Conservation (phyloP, 1,140 invertebrate species). For the Probaryconus sp. region DNA sequence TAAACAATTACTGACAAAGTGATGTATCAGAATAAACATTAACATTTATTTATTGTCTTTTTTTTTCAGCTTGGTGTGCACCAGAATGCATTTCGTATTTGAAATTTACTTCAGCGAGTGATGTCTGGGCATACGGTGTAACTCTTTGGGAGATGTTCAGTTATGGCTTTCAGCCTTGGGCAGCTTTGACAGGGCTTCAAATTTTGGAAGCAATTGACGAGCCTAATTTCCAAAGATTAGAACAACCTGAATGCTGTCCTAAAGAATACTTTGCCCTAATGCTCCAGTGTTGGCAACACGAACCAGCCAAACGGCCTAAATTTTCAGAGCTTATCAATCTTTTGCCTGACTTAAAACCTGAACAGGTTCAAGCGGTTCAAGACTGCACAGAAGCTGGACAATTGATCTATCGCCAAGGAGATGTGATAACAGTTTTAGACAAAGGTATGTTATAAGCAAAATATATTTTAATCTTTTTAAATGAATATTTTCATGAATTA, state of each 20-base stretch:
- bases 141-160: conserved; percentile 99
- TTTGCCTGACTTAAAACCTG: conserved; percentile 92
- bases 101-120: conserved; percentile 96
- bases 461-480: no score
- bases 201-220: conserved; percentile 97
- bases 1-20: no score
- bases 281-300: conserved; percentile 97
- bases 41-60: not conserved
- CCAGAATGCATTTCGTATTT: conserved; percentile 98
- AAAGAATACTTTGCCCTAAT: conserved; percentile 95
- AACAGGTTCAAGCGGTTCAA: conserved; percentile 89
- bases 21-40: no score
- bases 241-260: conserved; percentile 96
- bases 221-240: conserved; percentile 91
- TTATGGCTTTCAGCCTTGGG: conserved; percentile 98
- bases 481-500: no score
- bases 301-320: conserved; percentile 91
- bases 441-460: no score
- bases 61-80: conserved; percentile 90
- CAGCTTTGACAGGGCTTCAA: conserved; percentile 95
- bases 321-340: conserved; percentile 91
- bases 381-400: conserved; percentile 82
- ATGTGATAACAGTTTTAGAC: conserved; percentile 95
- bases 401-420: conserved; percentile 90
- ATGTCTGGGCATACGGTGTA: conserved; percentile 98